These are phyloP conservation scores for Pristiophorus japonicus DNA, from an alignment of 2,113 vertebrate genomes.

Conservation along the genomic window DNA sequence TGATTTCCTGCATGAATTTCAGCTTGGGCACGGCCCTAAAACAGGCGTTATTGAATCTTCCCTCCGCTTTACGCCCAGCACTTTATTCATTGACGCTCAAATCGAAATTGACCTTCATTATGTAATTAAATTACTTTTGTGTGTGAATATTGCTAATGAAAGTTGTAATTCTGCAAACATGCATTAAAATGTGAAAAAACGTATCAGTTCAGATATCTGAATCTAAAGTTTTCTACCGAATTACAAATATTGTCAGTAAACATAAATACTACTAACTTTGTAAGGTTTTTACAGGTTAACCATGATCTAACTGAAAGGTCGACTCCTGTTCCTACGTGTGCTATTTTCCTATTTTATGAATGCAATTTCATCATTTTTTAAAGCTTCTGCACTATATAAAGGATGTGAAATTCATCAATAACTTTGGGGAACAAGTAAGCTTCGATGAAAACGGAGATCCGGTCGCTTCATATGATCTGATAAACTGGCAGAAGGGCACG, in stretches of 20 bases:
- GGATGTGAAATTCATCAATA: background rate
- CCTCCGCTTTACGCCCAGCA: too few species aligned
- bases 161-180: background rate
- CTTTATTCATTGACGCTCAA: too few species aligned
- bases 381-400: slow-evolving; percentile 63
- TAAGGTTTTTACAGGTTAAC: background rate
- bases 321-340: background rate
- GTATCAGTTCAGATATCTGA: background rate
- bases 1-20: too few species aligned
- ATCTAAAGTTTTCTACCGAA: background rate
- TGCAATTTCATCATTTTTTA: background rate
- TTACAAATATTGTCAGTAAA: background rate
- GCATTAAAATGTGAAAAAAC: background rate
- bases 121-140: background rate
- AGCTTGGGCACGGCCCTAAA: too few species aligned
- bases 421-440: slow-evolving; percentile 52
- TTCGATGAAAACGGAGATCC: slow-evolving; percentile 65
- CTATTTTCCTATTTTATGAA: too few species aligned
- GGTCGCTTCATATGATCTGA: slow-evolving; percentile 61
- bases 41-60: too few species aligned
- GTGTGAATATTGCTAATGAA: background rate
- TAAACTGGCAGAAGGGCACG: slow-evolving; percentile 58
- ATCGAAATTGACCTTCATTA: too few species aligned
- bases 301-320: background rate
- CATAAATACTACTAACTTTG: background rate